phyloP scores from a whole-genome alignment of 2,113 vertebrate genomes.

The Acrocephalus arundinaceus region DNA sequence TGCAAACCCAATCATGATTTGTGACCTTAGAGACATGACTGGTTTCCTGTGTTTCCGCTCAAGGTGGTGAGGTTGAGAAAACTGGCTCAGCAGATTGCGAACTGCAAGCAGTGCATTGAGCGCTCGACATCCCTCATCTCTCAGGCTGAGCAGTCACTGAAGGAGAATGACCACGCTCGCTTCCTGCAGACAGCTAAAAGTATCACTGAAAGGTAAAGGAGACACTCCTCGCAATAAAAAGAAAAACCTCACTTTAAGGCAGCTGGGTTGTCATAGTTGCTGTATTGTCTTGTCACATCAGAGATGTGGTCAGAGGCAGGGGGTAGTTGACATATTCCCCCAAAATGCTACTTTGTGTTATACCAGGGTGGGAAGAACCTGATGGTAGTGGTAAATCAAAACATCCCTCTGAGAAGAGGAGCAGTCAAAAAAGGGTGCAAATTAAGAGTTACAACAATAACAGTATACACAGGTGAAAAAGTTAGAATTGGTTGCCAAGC shows the following conservation, averaged over 20 bases:
- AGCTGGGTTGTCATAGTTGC: background rate
- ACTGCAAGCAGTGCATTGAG: constrained; percentile 97
- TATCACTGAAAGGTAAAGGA: constrained; percentile 90
- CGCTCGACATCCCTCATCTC: constrained; percentile 93
- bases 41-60: constrained; percentile 36
- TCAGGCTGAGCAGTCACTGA: constrained; percentile 94
- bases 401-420: background rate
- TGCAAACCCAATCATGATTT: background rate
- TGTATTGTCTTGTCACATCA: background rate
- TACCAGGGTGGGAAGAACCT: background rate
- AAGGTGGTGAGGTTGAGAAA: constrained; percentile 92
- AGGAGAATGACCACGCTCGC: constrained; percentile 91
- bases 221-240: fast-evolving
- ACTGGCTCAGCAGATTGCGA: constrained; percentile 93
- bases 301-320: background rate
- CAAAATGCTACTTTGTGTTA: background rate
- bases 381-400: background rate
- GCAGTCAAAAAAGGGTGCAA: background rate
- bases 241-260: background rate
- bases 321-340: background rate
- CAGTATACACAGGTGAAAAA: background rate
- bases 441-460: background rate
- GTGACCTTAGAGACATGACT: constrained; percentile 1
- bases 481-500: background rate
- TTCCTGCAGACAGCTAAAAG: constrained; percentile 97